Conservation (phyloP, 2,797 vertebrate genomes). For the Lacerta bilineata region DNA sequence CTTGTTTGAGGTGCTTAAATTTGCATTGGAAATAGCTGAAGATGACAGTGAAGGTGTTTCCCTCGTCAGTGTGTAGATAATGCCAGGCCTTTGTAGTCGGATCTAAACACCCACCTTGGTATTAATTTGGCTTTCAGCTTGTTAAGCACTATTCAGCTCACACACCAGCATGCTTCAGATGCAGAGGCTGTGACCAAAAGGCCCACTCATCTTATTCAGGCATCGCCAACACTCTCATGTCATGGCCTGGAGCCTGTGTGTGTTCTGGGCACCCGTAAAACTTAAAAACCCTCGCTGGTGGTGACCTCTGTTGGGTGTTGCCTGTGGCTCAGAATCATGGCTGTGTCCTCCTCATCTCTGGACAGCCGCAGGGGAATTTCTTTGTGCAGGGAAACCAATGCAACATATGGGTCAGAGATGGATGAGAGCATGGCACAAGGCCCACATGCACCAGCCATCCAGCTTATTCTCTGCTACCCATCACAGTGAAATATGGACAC, state of each 20-base stretch:
- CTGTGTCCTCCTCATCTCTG: background rate
- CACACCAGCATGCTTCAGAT: slow-evolving; percentile 57
- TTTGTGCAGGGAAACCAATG: background rate
- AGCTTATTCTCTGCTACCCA: background rate
- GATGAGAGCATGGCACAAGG: no score
- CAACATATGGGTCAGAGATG: background rate
- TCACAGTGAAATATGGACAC: background rate
- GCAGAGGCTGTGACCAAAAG: slow-evolving; percentile 52
- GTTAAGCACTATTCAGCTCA: slow-evolving; percentile 67
- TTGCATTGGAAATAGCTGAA: background rate
- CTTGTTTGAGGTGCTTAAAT: slow-evolving; percentile 19
- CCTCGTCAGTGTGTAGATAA: slow-evolving; percentile 49
- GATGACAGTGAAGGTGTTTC: background rate
- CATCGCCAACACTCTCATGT: background rate
- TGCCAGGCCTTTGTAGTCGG: slow-evolving; percentile 54
- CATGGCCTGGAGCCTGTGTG: background rate
- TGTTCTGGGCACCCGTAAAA: background rate
- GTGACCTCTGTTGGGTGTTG: background rate
- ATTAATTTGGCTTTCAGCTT: slow-evolving; percentile 61
- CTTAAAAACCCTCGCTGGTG: slow-evolving; percentile 49
- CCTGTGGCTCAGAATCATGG: background rate
- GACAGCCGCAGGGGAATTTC: background rate
- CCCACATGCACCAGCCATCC: background rate
- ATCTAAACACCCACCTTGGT: slow-evolving; percentile 27
- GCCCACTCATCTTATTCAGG: slow-evolving; percentile 30